Conservation (phyloP, 2,888 invertebrate genomes). For the Tryphoninae sp. region DNA sequence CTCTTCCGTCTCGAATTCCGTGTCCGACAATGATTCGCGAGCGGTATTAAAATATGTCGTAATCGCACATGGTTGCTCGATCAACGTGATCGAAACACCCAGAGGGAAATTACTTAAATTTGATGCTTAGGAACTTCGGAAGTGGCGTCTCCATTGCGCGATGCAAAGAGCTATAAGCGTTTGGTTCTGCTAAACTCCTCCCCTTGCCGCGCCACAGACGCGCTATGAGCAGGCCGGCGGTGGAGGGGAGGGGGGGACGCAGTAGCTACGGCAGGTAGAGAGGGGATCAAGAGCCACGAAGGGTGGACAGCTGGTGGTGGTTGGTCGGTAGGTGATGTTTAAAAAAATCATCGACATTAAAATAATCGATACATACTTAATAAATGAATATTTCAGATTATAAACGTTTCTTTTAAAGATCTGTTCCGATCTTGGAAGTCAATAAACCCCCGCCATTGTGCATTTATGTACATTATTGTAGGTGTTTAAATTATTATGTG, state of each 20-base stretch:
- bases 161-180: conserved; percentile 75
- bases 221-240: conserved; percentile 20
- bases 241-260: conserved; percentile 54
- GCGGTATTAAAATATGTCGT: conserved; percentile 28
- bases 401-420: too few species aligned
- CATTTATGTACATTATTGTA: too few species aligned
- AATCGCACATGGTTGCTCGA: conserved; percentile 27
- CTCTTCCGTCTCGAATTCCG: background rate
- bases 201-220: conserved; percentile 16
- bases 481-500: too few species aligned
- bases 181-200: conserved; percentile 72
- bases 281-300: conserved; percentile 50
- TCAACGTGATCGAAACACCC: conserved; percentile 62
- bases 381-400: too few species aligned
- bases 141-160: conserved; percentile 78
- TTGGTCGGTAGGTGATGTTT: conserved; percentile 7
- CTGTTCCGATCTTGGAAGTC: too few species aligned
- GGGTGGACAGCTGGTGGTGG: conserved; percentile 57
- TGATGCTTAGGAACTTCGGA: conserved; percentile 80
- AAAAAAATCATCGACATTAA: background rate
- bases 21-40: conserved; percentile 23
- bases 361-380: background rate
- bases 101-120: conserved; percentile 72
- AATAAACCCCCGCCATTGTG: too few species aligned
- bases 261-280: conserved; percentile 59